Conservation (phyloP, 2,113 vertebrate species). For the Empidonax alnorum region DNA sequence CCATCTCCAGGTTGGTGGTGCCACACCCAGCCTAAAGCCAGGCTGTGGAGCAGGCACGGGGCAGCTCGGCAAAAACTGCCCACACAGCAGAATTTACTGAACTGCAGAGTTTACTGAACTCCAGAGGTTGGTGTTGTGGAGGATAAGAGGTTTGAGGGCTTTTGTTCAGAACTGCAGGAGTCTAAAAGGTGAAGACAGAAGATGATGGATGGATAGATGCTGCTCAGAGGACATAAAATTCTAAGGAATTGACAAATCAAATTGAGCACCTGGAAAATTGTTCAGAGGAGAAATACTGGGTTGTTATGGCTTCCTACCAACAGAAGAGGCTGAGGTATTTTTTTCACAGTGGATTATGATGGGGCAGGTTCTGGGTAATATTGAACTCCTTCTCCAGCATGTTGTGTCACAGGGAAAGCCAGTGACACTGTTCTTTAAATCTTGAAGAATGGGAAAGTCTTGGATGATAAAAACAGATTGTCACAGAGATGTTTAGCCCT, state of each 20-base stretch:
- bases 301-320: constrained; percentile 45
- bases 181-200: constrained; percentile 19
- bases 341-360: constrained; percentile 57
- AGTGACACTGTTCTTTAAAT: not conserved
- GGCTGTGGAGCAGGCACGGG: not conserved
- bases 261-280: constrained; percentile 16
- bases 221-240: constrained; percentile 30
- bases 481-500: constrained; percentile 36
- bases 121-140: not conserved
- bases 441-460: not conserved
- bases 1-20: not conserved
- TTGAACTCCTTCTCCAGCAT: not conserved
- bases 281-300: constrained; percentile 44
- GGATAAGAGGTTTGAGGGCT: constrained; percentile 13
- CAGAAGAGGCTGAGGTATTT: not conserved
- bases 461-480: constrained; percentile 27
- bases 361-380: constrained; percentile 9
- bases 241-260: constrained; percentile 50
- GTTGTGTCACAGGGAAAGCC: constrained; percentile 1
- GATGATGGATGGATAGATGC: constrained; percentile 15
- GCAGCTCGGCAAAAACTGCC: not conserved
- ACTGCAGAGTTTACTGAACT: not conserved
- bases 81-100: not conserved
- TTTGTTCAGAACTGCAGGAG: constrained; percentile 7
- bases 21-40: rapidly evolving